phyloP scores from a whole-genome alignment of 1,140 invertebrate genomes.

The Scaptomyza pallida region DNA sequence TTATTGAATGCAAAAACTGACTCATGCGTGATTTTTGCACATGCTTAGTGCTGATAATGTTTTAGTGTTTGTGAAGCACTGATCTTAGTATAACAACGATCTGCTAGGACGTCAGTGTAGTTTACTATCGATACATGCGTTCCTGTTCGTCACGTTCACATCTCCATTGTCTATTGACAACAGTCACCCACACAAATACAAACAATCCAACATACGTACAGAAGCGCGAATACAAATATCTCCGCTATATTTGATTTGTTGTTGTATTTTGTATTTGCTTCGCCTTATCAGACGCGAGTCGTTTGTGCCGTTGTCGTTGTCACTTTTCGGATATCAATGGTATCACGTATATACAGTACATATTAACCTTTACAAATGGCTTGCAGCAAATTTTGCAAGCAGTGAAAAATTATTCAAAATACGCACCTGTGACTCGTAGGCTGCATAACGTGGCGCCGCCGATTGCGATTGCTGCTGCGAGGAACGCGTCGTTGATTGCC shows the following conservation, averaged over 20 bases:
- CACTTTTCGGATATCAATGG: slow-evolving; percentile 24
- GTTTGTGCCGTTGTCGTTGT: slow-evolving; percentile 14
- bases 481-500: slow-evolving; percentile 18
- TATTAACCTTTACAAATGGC: slow-evolving; percentile 57
- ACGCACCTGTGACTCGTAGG: slow-evolving; percentile 70
- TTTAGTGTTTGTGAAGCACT: neutral
- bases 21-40: neutral
- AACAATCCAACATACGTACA: neutral
- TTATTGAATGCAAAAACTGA: neutral
- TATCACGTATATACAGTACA: slow-evolving; percentile 40
- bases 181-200: slow-evolving; percentile 6
- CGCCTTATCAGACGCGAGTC: slow-evolving; percentile 58
- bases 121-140: slow-evolving; percentile 14
- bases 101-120: too few species aligned
- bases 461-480: slow-evolving; percentile 27
- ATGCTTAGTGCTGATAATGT: neutral
- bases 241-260: neutral
- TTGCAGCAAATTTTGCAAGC: slow-evolving; percentile 26
- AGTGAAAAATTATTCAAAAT: slow-evolving; percentile 16
- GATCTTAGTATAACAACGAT: neutral
- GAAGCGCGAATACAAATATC: slow-evolving; percentile 2
- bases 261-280: slow-evolving; percentile 29
- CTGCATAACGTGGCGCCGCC: slow-evolving; percentile 63
- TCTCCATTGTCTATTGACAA: slow-evolving; percentile 19
- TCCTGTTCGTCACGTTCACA: slow-evolving; percentile 1